These are phyloP conservation scores for Anodontia alba DNA, from an alignment of 2,888 invertebrate species.

Conservation along the genomic window DNA sequence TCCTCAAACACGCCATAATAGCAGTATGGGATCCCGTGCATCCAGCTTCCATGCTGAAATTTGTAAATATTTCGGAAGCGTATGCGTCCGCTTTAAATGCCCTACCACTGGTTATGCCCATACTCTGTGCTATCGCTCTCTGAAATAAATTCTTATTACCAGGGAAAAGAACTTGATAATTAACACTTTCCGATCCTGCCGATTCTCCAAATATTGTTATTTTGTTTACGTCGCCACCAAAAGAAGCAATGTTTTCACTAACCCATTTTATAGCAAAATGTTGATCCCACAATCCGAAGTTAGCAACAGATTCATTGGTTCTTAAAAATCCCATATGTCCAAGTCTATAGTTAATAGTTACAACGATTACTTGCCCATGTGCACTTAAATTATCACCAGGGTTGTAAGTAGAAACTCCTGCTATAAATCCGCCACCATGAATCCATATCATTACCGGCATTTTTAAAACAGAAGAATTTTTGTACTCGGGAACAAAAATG, in stretches of 20 bases:
- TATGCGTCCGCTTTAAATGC: not conserved
- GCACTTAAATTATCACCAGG: not conserved
- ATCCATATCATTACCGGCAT: not conserved
- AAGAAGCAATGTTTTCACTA: no score
- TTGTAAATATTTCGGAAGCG: not conserved
- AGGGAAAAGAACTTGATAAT: not conserved
- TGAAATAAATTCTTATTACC: not conserved
- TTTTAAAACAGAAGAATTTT: not conserved
- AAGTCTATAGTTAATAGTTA: not conserved
- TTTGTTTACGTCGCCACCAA: no score
- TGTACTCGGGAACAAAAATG: not conserved
- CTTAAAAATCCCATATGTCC: not conserved
- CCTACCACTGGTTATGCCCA: not conserved
- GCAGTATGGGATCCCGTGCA: not conserved
- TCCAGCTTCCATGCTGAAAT: not conserved
- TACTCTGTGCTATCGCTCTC: not conserved
- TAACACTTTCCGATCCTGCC: not conserved
- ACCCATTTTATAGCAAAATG: no score
- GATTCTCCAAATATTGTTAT: conserved; percentile 9
- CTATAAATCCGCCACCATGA: not conserved
- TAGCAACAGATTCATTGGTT: not conserved
- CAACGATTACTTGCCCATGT: not conserved
- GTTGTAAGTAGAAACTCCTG: not conserved
- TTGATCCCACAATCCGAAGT: not conserved
- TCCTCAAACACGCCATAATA: not conserved